Evolutionary conservation across 2,797 vertebrate species (phyloP), one percentile per base, ranked within the genome.

Genomic region (Halcyon badia): DNA sequence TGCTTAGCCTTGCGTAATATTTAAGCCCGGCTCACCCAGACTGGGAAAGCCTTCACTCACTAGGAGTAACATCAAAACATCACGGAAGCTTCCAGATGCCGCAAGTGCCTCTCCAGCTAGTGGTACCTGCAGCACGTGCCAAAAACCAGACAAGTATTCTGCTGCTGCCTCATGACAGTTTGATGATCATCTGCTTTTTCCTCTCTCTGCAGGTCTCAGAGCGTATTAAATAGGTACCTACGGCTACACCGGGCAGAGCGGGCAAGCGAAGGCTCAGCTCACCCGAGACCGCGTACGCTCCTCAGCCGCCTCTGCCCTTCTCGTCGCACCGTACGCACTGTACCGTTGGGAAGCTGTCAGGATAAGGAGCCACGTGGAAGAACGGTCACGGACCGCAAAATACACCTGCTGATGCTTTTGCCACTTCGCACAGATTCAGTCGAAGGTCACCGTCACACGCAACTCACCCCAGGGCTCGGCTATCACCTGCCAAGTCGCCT

Each of bases 301-400:
- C 57, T 68, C 2, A 1, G 22, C 11, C 11, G 12, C 2, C 64
- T 39, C 52, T 46, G 51, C 39, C 46, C 6, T 33, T 28, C 82
- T 11, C 3, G 0, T 10, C 37, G 22, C 2, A 2, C 39, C 3
- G 6, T 2, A 14, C 10, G 2, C 33, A 6, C 2, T 0, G 5
- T 1, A 35, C 19, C 31, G 9, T 3, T 10, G 6, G 28, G 8
- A 26, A 62, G 46, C 19, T 30, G 26, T 12, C 26, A 3, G 17
- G 0, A 1, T 0, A 33, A 20, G 21, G 9, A 65, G 18, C 44
- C 44, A 2, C 1, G 4, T 28, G 35, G 31, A 42, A 20, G 25
- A 37, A 21, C 0, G 6, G 52, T n/a, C n/a, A 5, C 0, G 3
- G 41, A 19, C 4, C 46, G 60, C 11, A 6, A 31, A 22, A 31